Base-by-base conservation (phyloP, 2,113 vertebrate species). In the Bubo bubo region DNA sequence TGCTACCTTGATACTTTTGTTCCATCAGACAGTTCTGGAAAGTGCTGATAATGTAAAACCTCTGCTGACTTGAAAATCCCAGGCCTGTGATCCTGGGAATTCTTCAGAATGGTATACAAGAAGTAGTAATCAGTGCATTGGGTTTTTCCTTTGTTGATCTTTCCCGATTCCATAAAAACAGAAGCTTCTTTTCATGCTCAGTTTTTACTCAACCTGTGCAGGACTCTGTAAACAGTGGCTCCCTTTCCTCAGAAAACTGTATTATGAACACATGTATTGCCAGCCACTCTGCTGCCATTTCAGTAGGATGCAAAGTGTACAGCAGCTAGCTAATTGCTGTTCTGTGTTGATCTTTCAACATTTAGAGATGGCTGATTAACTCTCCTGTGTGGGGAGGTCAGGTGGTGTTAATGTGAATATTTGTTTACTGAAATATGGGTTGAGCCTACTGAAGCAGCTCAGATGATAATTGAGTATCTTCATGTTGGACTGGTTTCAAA, bases 341-440 rank as follows among this genome's bases (percentile, higher is more conserved):
- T 68, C 30, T 39, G 1, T 59, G 32, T 45, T 84, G 50, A 50
- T 89, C 64, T 43, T 34, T 50, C 86, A 79, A 0, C 55, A 20
- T 39, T 82, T 41, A 72, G 89, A 88, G 60, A 30, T 49, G 52
- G 64, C 68, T 62, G 64, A 79, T 84, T 17, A 47, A 17, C n/a
- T 59, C 37, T 74, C 2, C 1, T 88, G 28, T 34, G 37, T 0
- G 2, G 16, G 21, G 15, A 8, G 3, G 14, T 43, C 10, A 20
- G 34, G 37, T 64, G 53, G 18, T 79, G 16, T 67, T 85, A 70
- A 64, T 79, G 32, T 41, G 77, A 37, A 4, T 79, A 67, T 75
- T 86, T 90, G 35, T 94, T 82, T 76, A 58, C 55, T 55, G 32
- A 79, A 56, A 66, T 37, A 21, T 14, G 9, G n/a, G 37, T 32